Percentiles rank a stretch among this genome's conserved stretches.
phyloP scores from a whole-genome alignment of 2,888 invertebrate species.

The Hirtodrosophila histrioides region DNA sequence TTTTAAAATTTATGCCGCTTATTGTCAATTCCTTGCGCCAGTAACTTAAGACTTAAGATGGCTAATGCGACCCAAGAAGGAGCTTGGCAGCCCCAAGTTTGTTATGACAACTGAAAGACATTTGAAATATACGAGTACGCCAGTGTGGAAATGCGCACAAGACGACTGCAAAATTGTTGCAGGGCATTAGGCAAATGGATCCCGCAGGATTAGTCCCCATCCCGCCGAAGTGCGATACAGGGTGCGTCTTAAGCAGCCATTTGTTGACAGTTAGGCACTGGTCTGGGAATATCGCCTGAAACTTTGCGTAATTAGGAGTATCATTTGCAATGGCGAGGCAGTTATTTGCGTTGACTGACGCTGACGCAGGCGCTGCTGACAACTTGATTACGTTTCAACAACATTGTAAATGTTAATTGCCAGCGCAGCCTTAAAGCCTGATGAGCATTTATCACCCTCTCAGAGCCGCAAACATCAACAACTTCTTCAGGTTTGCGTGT shows the following conservation, averaged over 20 bases:
- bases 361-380: slow-evolving; percentile 57
- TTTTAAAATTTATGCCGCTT: slow-evolving; percentile 78
- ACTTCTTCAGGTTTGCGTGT: slow-evolving; percentile 68
- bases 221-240: slow-evolving; percentile 6
- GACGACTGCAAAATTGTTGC: slow-evolving; percentile 55
- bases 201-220: slow-evolving; percentile 64
- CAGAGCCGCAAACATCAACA: slow-evolving; percentile 21
- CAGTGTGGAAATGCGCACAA: slow-evolving; percentile 15
- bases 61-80: slow-evolving; percentile 55
- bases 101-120: slow-evolving; percentile 78
- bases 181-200: slow-evolving; percentile 76
- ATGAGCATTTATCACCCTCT: slow-evolving; percentile 76
- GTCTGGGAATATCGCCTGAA: slow-evolving; percentile 61
- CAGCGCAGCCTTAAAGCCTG: slow-evolving; percentile 73
- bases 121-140: slow-evolving; percentile 54
- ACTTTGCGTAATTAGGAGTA: slow-evolving; percentile 69
- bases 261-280: slow-evolving; percentile 64
- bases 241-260: slow-evolving; percentile 49
- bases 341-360: slow-evolving; percentile 30
- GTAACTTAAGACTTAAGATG: slow-evolving; percentile 56
- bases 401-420: slow-evolving; percentile 80
- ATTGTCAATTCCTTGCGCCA: slow-evolving; percentile 62
- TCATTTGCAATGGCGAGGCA: slow-evolving; percentile 52
- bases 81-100: slow-evolving; percentile 38
- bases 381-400: slow-evolving; percentile 78